Evolutionary conservation across 2,113 vertebrate genomes (phyloP), one percentile per base, ranked within the genome.

Genomic region (Perognathus longimembris): DNA sequence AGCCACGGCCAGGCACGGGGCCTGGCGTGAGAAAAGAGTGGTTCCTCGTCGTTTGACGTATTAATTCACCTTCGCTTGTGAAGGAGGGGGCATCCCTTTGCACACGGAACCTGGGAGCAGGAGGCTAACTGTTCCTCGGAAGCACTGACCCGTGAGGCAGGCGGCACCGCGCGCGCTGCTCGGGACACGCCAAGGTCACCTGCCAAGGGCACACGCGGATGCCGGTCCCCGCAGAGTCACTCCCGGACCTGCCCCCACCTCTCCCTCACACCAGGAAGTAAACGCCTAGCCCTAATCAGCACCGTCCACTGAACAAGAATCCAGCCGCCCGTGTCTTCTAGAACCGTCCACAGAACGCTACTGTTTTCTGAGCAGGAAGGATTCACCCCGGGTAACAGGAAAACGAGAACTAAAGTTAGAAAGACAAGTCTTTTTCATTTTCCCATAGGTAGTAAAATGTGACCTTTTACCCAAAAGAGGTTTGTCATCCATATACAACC

Each of bases 321-420:
- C 50, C 50, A 54, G 50, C 50, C 50, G 50, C 12, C 50, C 79
- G 2, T 36, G 81, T 74, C 90, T 74, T 87, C 34, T 74, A 14
- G 18, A 66, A 71, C 95, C 70, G 74, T 95, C 94, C 93, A 96
- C 81, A 94, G 96, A 95, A 95, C 95, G 93, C 69, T 70, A 96
- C 70, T 95, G 22, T 11, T 67, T 71, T 20, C 36, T 90, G 79
- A 70, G 2, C 4, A 94, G 57, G 36, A 54, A 18, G 11, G 21
- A 88, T 42, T 73, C 67, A 81, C 32, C 7, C 9, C 54, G 5
- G 71, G 15, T 28, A 71, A 15, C 2, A 69, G 12, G 10, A 61
- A 77, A 91, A 85, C 69, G 11, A 1, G 70, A 85, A 85, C 4
- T 9, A 54, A 26, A 24, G 2, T 26, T 57, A 71, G 36, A 34